Percentiles rank a stretch among this genome's conserved stretches.
Conservation (phyloP, 2,888 invertebrate species). For the Hypselothyrea guttata region DNA sequence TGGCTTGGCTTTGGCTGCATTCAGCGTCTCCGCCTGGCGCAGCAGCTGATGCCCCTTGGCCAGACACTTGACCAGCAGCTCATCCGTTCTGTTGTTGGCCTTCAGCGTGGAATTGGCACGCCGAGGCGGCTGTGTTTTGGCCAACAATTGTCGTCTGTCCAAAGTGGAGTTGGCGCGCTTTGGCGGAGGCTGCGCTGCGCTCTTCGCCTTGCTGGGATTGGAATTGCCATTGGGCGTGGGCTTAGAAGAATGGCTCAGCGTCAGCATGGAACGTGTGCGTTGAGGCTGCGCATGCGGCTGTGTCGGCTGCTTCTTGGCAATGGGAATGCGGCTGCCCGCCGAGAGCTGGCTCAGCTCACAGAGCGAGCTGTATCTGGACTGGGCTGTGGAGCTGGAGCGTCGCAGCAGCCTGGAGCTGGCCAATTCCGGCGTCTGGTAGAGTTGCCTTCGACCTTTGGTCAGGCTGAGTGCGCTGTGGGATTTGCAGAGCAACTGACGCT, state of each 20-base stretch:
- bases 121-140: slow-evolving; percentile 29
- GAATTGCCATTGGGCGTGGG: slow-evolving; percentile 12
- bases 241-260: slow-evolving; percentile 27
- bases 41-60: slow-evolving; percentile 81
- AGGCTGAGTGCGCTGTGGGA: slow-evolving; percentile 87
- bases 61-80: slow-evolving; percentile 80
- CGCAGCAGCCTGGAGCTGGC: slow-evolving; percentile 52
- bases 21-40: slow-evolving; percentile 80
- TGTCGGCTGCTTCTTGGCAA: slow-evolving; percentile 66
- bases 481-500: slow-evolving; percentile 83
- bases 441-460: slow-evolving; percentile 78
- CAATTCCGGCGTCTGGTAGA: slow-evolving; percentile 60
- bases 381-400: slow-evolving; percentile 32
- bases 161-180: slow-evolving; percentile 65
- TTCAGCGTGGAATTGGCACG: slow-evolving; percentile 53
- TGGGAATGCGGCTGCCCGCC: slow-evolving; percentile 85
- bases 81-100: slow-evolving; percentile 66
- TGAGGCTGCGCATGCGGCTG: slow-evolving; percentile 34
- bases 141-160: slow-evolving; percentile 41
- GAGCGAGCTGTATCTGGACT: slow-evolving; percentile 76
- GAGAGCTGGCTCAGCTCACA: slow-evolving; percentile 81
- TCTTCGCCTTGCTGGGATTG: background rate
- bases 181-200: slow-evolving; percentile 20
- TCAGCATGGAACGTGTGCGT: slow-evolving; percentile 59
- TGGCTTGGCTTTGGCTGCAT: slow-evolving; percentile 27